phyloP scores from a whole-genome alignment of 2,888 invertebrate species.

The Deilephila elpenor region DNA sequence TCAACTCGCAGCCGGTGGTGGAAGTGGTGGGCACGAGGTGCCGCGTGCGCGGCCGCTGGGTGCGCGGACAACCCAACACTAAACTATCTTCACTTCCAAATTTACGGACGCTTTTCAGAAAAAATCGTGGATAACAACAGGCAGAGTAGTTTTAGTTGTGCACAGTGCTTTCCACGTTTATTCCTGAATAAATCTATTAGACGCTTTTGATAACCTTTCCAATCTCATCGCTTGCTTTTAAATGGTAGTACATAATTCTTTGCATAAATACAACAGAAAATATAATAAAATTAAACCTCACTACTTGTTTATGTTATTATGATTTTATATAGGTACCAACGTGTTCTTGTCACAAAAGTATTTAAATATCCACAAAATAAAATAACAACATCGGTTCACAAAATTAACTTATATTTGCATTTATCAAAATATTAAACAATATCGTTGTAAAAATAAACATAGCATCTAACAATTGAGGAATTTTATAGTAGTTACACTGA shows the following conservation, averaged over 20 bases:
- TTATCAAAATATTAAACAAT: constrained; percentile 24
- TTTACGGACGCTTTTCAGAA: neutral
- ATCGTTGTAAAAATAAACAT: constrained; percentile 2
- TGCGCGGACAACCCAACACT: constrained; percentile 51
- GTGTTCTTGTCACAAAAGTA: too few species aligned
- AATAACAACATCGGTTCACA: constrained; percentile 18
- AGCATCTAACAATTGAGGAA: constrained; percentile 12
- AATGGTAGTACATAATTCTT: too few species aligned
- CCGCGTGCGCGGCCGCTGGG: constrained; percentile 40
- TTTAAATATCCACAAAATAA: neutral
- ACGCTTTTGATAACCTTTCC: too few species aligned
- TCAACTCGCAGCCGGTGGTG: constrained; percentile 58
- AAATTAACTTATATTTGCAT: constrained; percentile 27
- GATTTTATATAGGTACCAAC: too few species aligned
- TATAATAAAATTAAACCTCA: too few species aligned
- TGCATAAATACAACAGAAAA: too few species aligned
- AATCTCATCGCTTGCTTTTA: too few species aligned
- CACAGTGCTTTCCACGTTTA: too few species aligned
- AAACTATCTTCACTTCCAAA: constrained; percentile 27
- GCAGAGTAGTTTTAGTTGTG: too few species aligned
- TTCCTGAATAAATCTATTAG: too few species aligned
- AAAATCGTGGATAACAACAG: neutral
- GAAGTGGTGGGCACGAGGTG: constrained; percentile 49
- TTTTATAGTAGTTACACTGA: neutral
- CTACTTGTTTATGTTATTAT: too few species aligned